These are phyloP conservation scores for Felis catus DNA, from an alignment of 2,113 vertebrate genomes.

Conservation along the genomic window DNA sequence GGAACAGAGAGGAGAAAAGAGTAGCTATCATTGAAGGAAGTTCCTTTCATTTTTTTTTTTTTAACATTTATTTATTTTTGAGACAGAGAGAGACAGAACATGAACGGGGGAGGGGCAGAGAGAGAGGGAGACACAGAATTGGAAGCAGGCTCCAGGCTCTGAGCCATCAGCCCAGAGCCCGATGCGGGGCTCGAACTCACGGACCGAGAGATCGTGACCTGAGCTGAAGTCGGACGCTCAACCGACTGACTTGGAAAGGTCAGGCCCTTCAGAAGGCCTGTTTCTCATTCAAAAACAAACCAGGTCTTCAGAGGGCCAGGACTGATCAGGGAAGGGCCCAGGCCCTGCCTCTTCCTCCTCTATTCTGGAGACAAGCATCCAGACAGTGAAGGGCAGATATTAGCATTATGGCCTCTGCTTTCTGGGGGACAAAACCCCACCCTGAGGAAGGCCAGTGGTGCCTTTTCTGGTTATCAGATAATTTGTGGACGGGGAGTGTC, in stretches of 20 bases:
- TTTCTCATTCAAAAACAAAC: background rate
- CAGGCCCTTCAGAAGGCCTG: background rate
- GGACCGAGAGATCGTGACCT: no score
- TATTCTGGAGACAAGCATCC: background rate
- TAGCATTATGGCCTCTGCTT: background rate
- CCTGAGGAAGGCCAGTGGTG: background rate
- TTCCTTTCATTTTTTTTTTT: background rate
- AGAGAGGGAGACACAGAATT: no score
- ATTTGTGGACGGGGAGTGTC: background rate
- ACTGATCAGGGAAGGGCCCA: background rate
- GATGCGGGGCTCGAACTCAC: no score
- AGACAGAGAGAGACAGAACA: no score
- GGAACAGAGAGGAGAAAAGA: background rate
- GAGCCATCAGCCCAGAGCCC: no score
- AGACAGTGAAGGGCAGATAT: background rate
- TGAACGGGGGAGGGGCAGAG: no score
- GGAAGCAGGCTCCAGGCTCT: no score
- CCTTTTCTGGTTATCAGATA: background rate
- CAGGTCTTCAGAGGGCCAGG: background rate
- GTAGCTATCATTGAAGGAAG: background rate
- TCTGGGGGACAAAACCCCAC: background rate
- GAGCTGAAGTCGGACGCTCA: no score
- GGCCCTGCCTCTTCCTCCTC: background rate
- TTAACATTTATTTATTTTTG: no score
- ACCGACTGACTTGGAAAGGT: background rate